Conservation (phyloP, 2,888 invertebrate species). For the Synanthedon formicaeformis region DNA sequence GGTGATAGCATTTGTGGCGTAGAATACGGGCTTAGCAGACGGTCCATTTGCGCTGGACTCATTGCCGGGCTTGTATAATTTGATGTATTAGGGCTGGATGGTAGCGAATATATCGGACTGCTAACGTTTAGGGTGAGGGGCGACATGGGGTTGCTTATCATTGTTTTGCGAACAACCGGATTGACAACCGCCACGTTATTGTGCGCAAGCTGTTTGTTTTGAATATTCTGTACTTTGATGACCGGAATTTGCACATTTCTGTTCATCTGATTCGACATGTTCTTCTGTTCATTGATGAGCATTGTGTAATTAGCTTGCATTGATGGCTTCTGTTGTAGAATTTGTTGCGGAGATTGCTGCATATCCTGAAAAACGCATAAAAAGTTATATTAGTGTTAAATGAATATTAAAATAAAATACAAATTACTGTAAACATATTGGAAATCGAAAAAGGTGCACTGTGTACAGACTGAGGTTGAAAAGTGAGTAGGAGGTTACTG, state of each 20-base stretch:
- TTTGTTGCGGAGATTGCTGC: slow-evolving; percentile 18
- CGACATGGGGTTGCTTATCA: slow-evolving; percentile 27
- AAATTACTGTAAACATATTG: slow-evolving; percentile 1
- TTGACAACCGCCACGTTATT: slow-evolving; percentile 18
- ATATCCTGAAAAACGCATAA: slow-evolving; percentile 41
- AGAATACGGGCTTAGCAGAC: slow-evolving; percentile 45
- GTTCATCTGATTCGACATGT: slow-evolving; percentile 10
- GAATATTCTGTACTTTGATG: slow-evolving; percentile 36
- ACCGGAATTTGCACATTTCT: slow-evolving; percentile 35
- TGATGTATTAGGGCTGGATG: slow-evolving; percentile 40
- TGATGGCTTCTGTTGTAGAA: slow-evolving; percentile 11
- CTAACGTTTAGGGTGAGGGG: slow-evolving; percentile 46
- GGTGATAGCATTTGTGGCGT: slow-evolving; percentile 54
- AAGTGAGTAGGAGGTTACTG: slow-evolving; percentile 20
- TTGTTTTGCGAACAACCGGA: slow-evolving; percentile 16
- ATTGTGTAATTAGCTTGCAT: slow-evolving; percentile 29
- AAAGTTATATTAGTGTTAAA: slow-evolving; percentile 5
- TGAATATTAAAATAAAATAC: slow-evolving; percentile 1
- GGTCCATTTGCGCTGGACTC: slow-evolving; percentile 46
- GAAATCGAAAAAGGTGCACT: slow-evolving; percentile 25
- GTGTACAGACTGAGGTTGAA: slow-evolving; percentile 7
- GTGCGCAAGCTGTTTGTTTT: slow-evolving; percentile 27
- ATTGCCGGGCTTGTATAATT: slow-evolving; percentile 43
- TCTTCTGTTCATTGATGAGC: slow-evolving; percentile 23
- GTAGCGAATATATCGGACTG: slow-evolving; percentile 49